Conservation (phyloP, 1,140 invertebrate species). For the Drosophila virilis region DNA sequence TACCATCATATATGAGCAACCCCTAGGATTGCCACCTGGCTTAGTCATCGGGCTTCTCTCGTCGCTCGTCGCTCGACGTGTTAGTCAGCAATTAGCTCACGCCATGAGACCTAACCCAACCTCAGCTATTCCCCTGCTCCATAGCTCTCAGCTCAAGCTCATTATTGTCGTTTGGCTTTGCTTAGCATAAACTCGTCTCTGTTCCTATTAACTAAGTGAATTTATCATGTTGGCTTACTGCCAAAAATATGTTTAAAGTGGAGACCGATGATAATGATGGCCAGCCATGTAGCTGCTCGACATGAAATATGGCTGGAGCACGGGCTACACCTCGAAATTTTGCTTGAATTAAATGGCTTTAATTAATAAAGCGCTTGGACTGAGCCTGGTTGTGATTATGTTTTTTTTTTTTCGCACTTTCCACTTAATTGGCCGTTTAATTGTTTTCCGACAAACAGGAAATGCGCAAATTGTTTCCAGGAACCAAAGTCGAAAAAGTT, state of each 20-base stretch:
- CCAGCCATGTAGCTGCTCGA: slow-evolving; percentile 2
- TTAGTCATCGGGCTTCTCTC: slow-evolving; percentile 42
- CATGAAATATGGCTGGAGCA: slow-evolving; percentile 34
- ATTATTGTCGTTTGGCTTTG: slow-evolving; percentile 63
- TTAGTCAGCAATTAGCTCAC: slow-evolving; percentile 61
- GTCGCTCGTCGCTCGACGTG: slow-evolving; percentile 53
- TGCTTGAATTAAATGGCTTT: slow-evolving; percentile 11
- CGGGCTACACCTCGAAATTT: slow-evolving; percentile 31
- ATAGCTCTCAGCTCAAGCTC: slow-evolving; percentile 22
- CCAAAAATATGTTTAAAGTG: slow-evolving; percentile 58
- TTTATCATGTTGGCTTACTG: slow-evolving; percentile 58
- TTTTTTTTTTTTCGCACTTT: slow-evolving; percentile 35
- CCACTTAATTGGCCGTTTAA: slow-evolving; percentile 52
- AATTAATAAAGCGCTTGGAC: slow-evolving; percentile 31
- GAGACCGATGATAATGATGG: slow-evolving; percentile 49
- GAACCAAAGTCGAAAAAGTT: slow-evolving; percentile 35
- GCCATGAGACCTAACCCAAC: slow-evolving; percentile 35
- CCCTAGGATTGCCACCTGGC: slow-evolving; percentile 25
- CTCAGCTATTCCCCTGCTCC: slow-evolving; percentile 13
- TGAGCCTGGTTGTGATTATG: slow-evolving; percentile 20
- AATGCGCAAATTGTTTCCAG: slow-evolving; percentile 47
- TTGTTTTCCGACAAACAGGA: slow-evolving; percentile 58
- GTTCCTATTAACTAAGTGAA: slow-evolving; percentile 68
- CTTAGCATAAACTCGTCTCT: slow-evolving; percentile 9
- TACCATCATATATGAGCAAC: slow-evolving; percentile 47